Conservation (phyloP, 2,888 invertebrate genomes). For the Geophilus truncorum region DNA sequence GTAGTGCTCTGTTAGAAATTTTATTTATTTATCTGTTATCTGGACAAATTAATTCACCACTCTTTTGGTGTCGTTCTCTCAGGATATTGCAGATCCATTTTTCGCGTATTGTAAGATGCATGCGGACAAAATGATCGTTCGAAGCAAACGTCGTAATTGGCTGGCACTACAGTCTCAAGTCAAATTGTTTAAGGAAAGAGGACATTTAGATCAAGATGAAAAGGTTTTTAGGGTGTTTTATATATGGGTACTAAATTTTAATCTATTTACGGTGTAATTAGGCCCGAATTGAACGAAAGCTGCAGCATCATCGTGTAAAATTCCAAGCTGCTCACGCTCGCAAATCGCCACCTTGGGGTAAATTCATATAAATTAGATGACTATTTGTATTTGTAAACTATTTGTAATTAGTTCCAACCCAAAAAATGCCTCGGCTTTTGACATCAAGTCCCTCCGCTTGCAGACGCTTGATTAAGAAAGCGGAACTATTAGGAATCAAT, state of each 20-base stretch:
- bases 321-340: conserved; percentile 53
- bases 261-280: conserved; percentile 37
- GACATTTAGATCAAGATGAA: conserved; percentile 40
- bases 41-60: background rate
- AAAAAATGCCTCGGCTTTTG: conserved; percentile 85
- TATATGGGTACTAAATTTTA: background rate
- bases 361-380: background rate
- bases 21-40: background rate
- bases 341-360: conserved; percentile 68
- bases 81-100: conserved; percentile 77
- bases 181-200: conserved; percentile 54
- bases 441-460: conserved; percentile 82
- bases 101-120: conserved; percentile 95
- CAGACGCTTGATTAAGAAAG: conserved; percentile 65
- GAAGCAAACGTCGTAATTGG: conserved; percentile 63
- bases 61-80: background rate
- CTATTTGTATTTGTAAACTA: too few relatives aligned
- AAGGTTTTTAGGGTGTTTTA: conserved; percentile 41
- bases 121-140: conserved; percentile 81
- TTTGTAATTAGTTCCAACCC: conserved; percentile 70
- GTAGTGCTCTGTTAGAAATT: background rate
- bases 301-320: conserved; percentile 70
- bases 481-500: conserved; percentile 85
- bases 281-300: conserved; percentile 48
- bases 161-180: conserved; percentile 77